phyloP scores from a whole-genome alignment of 2,113 vertebrate species.

The Felis chaus region DNA sequence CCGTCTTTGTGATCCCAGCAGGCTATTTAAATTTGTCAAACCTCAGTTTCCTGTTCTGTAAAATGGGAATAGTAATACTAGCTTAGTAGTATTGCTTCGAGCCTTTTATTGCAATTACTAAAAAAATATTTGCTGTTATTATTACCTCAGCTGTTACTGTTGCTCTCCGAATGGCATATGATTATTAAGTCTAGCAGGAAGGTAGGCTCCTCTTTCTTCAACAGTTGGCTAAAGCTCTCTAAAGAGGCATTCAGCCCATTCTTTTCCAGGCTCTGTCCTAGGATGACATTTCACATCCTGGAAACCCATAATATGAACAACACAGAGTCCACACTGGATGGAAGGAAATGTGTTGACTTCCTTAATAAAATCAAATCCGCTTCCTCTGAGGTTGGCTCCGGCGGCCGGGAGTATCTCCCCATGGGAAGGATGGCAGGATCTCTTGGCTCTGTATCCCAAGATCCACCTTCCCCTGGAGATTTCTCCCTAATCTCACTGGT shows the following conservation, averaged over 20 bases:
- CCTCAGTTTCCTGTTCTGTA: neutral
- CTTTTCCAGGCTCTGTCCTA: conserved; percentile 5
- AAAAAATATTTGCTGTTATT: neutral
- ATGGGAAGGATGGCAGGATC: neutral
- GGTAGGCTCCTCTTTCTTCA: neutral
- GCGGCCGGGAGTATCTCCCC: neutral
- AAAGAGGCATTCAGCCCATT: neutral
- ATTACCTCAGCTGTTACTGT: neutral
- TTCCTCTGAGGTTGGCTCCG: neutral
- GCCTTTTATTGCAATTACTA: neutral
- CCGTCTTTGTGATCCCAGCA: neutral
- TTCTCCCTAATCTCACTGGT: neutral
- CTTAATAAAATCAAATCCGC: neutral
- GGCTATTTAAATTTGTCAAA: neutral
- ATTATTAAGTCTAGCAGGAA: neutral
- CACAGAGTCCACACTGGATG: neutral
- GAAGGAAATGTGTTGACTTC: conserved; percentile 40
- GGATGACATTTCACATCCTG: conserved; percentile 47
- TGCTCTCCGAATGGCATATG: neutral
- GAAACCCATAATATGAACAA: conserved; percentile 24
- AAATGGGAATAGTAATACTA: neutral
- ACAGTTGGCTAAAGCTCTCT: neutral
- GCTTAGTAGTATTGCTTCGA: neutral
- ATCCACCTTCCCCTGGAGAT: neutral
- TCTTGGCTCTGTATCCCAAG: neutral